Base-by-base conservation (phyloP, 2,113 vertebrate species). In the Oncorhynchus nerka region DNA sequence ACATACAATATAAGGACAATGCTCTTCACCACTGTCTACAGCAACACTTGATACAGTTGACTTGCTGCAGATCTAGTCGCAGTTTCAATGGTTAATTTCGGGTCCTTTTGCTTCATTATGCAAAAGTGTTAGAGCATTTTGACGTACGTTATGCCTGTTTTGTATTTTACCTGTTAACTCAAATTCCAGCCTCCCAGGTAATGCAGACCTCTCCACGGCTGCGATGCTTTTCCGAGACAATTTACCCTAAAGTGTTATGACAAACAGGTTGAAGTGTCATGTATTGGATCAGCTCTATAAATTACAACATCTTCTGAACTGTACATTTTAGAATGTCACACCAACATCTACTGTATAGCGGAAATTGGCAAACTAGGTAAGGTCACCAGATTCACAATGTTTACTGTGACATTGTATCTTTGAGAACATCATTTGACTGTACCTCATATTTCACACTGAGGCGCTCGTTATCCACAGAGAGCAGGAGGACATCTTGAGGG, bases 361-460 rank as follows among this genome's bases (percentile, higher is more conserved):
- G 71, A 67, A 28, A 81, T 71, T 26, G 39, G 39, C 39, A 45
- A 45, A 45, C 16, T 15, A 16, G 16, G 39, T 45, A 45, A 64
- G 26, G 80, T 85, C 57, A 70, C 22, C 5, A 24, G 59, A 3
- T 55, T 62, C 59, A 24, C 20, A 62, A 3, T 45, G 9, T 45
- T 39, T 39, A 39, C 39, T 39, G 59, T 61, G 49, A 51, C 19
- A 61, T 39, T 9, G 59, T 61, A 8, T n/a, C 59, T n/a, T 62
- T 8, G 59, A 62, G 59, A 62, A 62, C 19, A 68, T 68, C 12
- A 9, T 45, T 68, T 34, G 19, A n/a, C 12, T 68, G 59, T 86
- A 95, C 94, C 92, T 95, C 92, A 68, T 95, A 95, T 66, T 80
- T 91, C 74, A 95, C 78, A 61, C 76, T 81, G 24, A 90, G 86